phyloP scores from a whole-genome alignment of 2,113 vertebrate genomes.

The Saccopteryx bilineata region DNA sequence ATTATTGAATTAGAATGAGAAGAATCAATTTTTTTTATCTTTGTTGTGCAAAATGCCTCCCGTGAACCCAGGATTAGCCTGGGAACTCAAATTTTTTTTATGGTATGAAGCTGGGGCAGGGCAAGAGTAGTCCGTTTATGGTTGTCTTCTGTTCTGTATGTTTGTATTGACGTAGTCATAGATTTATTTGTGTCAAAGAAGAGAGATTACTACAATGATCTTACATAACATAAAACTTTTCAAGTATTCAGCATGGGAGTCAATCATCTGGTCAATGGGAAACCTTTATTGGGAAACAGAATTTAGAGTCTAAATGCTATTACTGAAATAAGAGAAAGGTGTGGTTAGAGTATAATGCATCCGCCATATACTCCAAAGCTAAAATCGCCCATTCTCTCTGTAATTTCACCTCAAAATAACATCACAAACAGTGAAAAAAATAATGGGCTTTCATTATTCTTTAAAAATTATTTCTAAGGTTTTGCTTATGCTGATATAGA shows the following conservation, averaged over 20 bases:
- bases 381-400: not conserved
- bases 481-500: not conserved
- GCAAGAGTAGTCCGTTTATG: not conserved
- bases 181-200: not conserved
- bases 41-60: not conserved
- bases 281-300: not conserved
- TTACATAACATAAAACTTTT: slow-evolving; percentile 6
- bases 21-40: not conserved
- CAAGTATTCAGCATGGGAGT: not conserved
- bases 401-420: slow-evolving; percentile 8
- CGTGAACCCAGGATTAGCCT: not conserved
- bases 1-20: not conserved
- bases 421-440: not conserved
- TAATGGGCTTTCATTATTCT: not conserved
- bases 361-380: not conserved
- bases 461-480: slow-evolving; percentile 13
- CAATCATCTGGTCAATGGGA: not conserved
- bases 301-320: not conserved
- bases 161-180: not conserved
- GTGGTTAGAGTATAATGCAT: not conserved
- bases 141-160: not conserved
- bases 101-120: not conserved
- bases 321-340: not conserved
- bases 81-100: not conserved
- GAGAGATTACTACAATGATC: not conserved